Evolutionary conservation across 2,888 invertebrate genomes (phyloP), one percentile per base, ranked within the genome.

Genomic region (Drosophila helvetica): DNA sequence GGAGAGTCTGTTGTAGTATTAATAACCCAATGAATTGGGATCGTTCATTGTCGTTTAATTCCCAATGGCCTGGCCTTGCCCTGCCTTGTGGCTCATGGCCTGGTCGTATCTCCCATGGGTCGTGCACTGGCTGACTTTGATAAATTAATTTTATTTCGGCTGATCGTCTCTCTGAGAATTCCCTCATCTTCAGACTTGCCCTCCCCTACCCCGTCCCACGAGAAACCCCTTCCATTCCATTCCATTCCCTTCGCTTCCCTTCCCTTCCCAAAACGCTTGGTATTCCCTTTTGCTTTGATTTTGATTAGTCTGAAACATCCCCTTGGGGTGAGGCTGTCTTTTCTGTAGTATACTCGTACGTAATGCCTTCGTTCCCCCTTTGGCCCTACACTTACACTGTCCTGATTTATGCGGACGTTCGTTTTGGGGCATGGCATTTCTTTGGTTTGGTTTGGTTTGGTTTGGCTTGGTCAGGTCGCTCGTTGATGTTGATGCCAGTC

Each of bases 391-490:
- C 68, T 78, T 79, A 75, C 71, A 76, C 58, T 75, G 54, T 71
- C 56, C 81, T 83, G 83, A 83, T 83, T 83, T 83, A 83, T 83
- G 83, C 74, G 60, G 48, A 59, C 60, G 73, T 68, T 75, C 71
- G 65, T 67, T 80, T 67, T 80, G 63, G 75, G 82, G 75, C 79
- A 79, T 77, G 82, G 75, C 79, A 79, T 77, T 84, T 83, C 75
- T 78, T 60, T 86, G 81, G 84, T 79, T 27, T 84, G 81, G 84
- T 79, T 22, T 22, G 22, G 22, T 22, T 22, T 2, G 22, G 22
- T 78, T 60, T 86, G 81, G 81, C 78, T 27, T 86, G 81, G 84
- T 79, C 86, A 81, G 81, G 81, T 83, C 86, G 83, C 58, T 73
- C 69, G 82, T 73, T 73, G 83, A 74, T 72, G 81, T 81, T 81